Base-by-base conservation (phyloP, 2,797 vertebrate genomes). In the Squalus acanthias region DNA sequence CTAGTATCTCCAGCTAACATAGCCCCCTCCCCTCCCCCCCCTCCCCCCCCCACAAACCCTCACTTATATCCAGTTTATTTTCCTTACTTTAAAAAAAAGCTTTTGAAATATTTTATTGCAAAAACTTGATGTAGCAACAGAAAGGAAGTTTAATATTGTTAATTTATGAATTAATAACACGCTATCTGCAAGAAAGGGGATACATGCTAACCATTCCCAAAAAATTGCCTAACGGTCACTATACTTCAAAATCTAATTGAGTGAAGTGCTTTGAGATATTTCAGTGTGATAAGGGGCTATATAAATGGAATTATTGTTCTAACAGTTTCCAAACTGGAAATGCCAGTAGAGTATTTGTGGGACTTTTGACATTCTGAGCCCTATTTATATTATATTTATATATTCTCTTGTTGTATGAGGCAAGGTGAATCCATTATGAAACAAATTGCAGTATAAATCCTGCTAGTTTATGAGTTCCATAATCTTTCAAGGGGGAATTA, bases 371-470 rank as follows among this genome's bases (percentile, higher is more conserved):
- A 29, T n/a, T 57, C 22, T 53, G 82, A 87, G 50, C 87, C 72
- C 22, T 76, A 76, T 3, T 57, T 33, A 91, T 60, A 9, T 67
- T 67, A 15, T 33, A 24, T 29, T 1, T 92, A 92, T 65, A 13
- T 92, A 15, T 65, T 65, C 87, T n/a, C 3, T 93, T 33, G 13
- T 93, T 93, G 33, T 91, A 29, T 89, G 50, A 24, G n/a, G 60
- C 33, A n/a, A 65, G 60, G 33, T 65, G 60, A 92, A 92, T 92
- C 89, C 89, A 39, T 46, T 93, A 93, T 69, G n/a, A 93, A 93
- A 93, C 33, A 20, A 39, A 39, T 39, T 93, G 29, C 7, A n/a
- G 33, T 65, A 13, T 33, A 33, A 65, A 65, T 65, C 26, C 20
- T 60, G 57, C 53, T 65, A 60, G 60, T 8, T 8, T 92, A 63